Percentiles rank a stretch among this genome's conserved stretches.
Evolutionary conservation across 2,888 invertebrate genomes (phyloP).

Genomic region (Eupithecia abbreviata): DNA sequence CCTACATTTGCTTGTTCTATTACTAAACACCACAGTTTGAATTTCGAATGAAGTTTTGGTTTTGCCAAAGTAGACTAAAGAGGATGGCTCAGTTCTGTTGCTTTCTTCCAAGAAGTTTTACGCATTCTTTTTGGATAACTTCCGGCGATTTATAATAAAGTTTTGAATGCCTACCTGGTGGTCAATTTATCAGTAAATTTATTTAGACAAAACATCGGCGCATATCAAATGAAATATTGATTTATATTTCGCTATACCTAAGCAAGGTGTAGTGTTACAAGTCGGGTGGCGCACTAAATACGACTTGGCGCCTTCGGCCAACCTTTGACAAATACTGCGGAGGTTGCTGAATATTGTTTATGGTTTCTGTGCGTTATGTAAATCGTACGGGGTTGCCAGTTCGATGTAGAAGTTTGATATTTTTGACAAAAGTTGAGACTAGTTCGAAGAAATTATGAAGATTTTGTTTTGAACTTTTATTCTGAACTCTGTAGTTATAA

Average conservation of each 20-base stretch:
- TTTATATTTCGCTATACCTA: slow-evolving; percentile 8
- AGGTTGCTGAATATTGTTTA: slow-evolving; percentile 30
- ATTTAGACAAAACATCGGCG: slow-evolving; percentile 12
- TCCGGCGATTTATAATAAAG: background rate
- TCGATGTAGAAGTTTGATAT: background rate
- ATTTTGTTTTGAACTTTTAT: background rate
- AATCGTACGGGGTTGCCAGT: background rate
- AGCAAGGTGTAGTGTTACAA: slow-evolving; percentile 27
- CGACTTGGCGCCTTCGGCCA: slow-evolving; percentile 35
- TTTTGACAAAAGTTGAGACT: background rate
- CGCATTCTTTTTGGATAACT: background rate
- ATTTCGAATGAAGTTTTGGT: background rate
- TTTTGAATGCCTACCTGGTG: background rate
- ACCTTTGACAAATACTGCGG: slow-evolving; percentile 32
- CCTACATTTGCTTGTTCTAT: background rate
- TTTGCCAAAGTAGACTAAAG: background rate
- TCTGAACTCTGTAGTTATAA: too few species aligned
- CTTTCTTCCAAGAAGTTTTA: background rate
- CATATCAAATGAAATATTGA: slow-evolving; percentile 15
- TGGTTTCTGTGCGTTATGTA: slow-evolving; percentile 23
- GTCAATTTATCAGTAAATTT: background rate
- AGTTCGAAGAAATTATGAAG: background rate
- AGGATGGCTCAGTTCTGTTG: background rate
- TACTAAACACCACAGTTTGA: background rate
- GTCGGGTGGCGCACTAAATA: slow-evolving; percentile 27